Percentiles rank a stretch among this genome's conserved stretches.
These are phyloP conservation scores for Drosophila meridiana DNA, from an alignment of 2,888 invertebrate species.

Conservation along the genomic window DNA sequence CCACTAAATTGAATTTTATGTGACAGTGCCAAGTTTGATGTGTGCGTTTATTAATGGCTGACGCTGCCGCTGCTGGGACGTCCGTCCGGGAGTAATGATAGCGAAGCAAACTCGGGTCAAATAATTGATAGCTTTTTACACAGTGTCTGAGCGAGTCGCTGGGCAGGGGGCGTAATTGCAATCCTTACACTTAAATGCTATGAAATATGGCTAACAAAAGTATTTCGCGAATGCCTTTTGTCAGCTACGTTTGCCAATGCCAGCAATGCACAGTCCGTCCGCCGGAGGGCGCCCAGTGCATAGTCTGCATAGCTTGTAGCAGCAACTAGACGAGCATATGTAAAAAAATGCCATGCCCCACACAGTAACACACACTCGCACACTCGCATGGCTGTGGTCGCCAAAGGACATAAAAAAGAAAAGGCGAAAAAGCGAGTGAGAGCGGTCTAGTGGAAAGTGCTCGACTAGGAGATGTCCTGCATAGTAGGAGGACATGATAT, in stretches of 20 bases:
- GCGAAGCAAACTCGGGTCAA: conserved; percentile 37
- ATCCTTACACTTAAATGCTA: conserved; percentile 60
- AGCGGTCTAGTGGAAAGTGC: not conserved
- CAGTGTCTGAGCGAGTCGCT: not conserved
- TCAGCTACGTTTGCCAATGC: conserved; percentile 60
- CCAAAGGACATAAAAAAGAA: conserved; percentile 49
- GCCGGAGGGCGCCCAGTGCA: conserved; percentile 28
- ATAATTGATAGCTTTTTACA: conserved; percentile 54
- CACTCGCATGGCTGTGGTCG: conserved; percentile 55
- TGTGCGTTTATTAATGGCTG: conserved; percentile 74
- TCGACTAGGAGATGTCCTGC: not conserved
- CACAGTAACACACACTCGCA: conserved; percentile 5
- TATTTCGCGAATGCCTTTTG: conserved; percentile 62
- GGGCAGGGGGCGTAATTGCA: conserved; percentile 40
- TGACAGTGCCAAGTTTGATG: conserved; percentile 72
- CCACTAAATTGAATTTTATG: conserved; percentile 80
- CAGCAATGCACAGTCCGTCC: conserved; percentile 47
- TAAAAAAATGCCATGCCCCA: conserved; percentile 48
- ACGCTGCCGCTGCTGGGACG: conserved; percentile 10
- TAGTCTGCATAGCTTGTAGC: conserved; percentile 71
- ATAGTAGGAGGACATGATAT: no score
- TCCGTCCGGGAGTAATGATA: conserved; percentile 54
- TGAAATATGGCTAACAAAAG: conserved; percentile 73
- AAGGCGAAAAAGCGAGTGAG: conserved; percentile 1
- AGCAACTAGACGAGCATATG: conserved; percentile 77